Percentiles rank a stretch among this genome's conserved stretches.
Evolutionary conservation across 2,113 vertebrate genomes (phyloP).

Genomic region (Bubo bubo): DNA sequence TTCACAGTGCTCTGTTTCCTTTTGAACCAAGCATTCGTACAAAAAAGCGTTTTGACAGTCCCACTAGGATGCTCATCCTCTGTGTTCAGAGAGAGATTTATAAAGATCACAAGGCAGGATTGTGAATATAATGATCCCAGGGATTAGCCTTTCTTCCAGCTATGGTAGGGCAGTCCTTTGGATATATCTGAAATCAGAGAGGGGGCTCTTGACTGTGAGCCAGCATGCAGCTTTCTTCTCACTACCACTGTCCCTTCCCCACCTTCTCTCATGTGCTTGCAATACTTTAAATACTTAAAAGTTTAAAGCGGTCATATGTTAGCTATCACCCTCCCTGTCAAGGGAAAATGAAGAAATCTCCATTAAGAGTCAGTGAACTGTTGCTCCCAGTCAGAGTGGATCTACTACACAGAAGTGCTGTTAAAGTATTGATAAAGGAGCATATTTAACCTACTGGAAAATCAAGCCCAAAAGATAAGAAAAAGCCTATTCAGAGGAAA

Average conservation of each 20-base stretch:
- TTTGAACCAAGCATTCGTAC: slow-evolving; percentile 15
- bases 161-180: slow-evolving; percentile 11
- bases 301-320: background rate
- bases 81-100: slow-evolving; percentile 50
- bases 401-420: background rate
- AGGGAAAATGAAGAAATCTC: background rate
- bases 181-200: slow-evolving; percentile 38
- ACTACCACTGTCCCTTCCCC: background rate
- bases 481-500: slow-evolving; percentile 3
- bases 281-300: slow-evolving; percentile 7
- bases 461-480: slow-evolving; percentile 3
- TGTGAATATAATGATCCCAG: slow-evolving; percentile 48
- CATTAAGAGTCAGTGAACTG: background rate
- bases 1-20: slow-evolving; percentile 19
- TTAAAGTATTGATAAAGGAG: slow-evolving; percentile 20
- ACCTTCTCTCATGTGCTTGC: background rate
- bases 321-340: background rate
- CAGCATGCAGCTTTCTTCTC: background rate
- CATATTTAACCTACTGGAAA: slow-evolving; percentile 22
- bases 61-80: slow-evolving; percentile 49
- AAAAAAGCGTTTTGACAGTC: slow-evolving; percentile 20
- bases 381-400: background rate
- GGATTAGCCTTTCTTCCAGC: slow-evolving; percentile 35
- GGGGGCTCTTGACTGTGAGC: background rate
- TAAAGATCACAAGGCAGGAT: slow-evolving; percentile 56